Base-by-base conservation (phyloP, 2,797 vertebrate species). In the Gallirallus australis region DNA sequence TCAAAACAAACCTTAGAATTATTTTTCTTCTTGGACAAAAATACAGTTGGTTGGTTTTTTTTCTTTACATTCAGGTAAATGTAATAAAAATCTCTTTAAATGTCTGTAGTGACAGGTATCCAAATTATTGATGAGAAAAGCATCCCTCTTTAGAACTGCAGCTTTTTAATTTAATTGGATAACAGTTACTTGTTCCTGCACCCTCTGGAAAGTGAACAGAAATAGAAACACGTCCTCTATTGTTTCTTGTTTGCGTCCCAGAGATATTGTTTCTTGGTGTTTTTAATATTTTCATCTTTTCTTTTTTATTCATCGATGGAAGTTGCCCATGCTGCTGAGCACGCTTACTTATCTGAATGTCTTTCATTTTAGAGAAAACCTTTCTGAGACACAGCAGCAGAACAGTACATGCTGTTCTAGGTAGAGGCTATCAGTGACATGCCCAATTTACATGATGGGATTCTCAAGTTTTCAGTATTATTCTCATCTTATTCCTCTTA, bases 231-330 rank as follows among this genome's bases (percentile, higher is more conserved):
- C 17, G 7, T 54, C 54, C 42, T 70, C 53, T 86, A 20, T 23
- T 61, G 1, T 64, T 71, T 71, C 16, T 25, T 89, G 50, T 45
- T 61, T 92, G 12, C 53, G 17, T 76, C 30, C 15, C 28, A 70
- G 33, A 23, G 11, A 76, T 54, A 31, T 18, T 42, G 20, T 42
- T 64, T 75, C 30, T 45, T 72, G 28, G 66, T 61, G n/a, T 10
- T 79, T 93, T 93, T 89, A 71, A 47, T 54, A 1, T 84, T 88
- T 57, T 64, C 45, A 42, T 60, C 56, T 90, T 90, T 82, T 82
- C n/a, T 72, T 91, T 76, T 30, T 81, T 28, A 48, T 35, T 70
- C 10, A 31, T 66, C n/a, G 48, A 0, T 10, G 9, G 19, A 77
- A 30, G 27, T 25, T 45, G 81, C 21, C 16, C 33, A 40, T 65